phyloP scores from a whole-genome alignment of 1,140 invertebrate genomes.

The Trichoplusia ni region DNA sequence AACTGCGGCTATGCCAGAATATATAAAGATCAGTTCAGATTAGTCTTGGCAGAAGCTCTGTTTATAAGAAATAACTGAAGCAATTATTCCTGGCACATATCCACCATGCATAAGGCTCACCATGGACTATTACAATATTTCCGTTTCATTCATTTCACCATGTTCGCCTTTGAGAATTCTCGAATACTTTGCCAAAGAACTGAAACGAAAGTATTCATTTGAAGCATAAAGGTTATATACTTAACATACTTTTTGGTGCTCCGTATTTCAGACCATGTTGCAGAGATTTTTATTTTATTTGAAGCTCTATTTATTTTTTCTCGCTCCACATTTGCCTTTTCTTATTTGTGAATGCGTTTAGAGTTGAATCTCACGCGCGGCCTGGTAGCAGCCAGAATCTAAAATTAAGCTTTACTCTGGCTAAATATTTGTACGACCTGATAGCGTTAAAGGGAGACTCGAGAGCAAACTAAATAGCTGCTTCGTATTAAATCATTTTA shows the following conservation, averaged over 20 bases:
- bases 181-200: slow-evolving; percentile 12
- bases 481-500: too few relatives aligned
- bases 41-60: slow-evolving; percentile 13
- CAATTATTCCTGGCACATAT: slow-evolving; percentile 25
- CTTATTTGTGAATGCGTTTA: too few relatives aligned
- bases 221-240: neutral
- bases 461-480: too few relatives aligned
- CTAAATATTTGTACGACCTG: too few relatives aligned
- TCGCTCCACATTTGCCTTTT: too few relatives aligned
- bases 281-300: neutral
- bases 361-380: too few relatives aligned
- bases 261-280: neutral
- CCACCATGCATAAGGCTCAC: slow-evolving; percentile 13
- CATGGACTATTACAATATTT: slow-evolving; percentile 10
- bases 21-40: slow-evolving; percentile 21
- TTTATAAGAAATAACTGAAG: slow-evolving; percentile 24
- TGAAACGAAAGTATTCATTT: slow-evolving; percentile 17
- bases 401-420: too few relatives aligned
- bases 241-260: neutral
- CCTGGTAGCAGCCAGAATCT: too few relatives aligned
- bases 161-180: slow-evolving; percentile 1
- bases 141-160: slow-evolving; percentile 23
- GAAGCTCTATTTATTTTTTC: neutral
- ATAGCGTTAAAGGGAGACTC: too few relatives aligned
- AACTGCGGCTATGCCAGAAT: slow-evolving; percentile 20